These are phyloP conservation scores for Eumacrocentrus americanus DNA, from an alignment of 2,888 invertebrate genomes.

Conservation along the genomic window DNA sequence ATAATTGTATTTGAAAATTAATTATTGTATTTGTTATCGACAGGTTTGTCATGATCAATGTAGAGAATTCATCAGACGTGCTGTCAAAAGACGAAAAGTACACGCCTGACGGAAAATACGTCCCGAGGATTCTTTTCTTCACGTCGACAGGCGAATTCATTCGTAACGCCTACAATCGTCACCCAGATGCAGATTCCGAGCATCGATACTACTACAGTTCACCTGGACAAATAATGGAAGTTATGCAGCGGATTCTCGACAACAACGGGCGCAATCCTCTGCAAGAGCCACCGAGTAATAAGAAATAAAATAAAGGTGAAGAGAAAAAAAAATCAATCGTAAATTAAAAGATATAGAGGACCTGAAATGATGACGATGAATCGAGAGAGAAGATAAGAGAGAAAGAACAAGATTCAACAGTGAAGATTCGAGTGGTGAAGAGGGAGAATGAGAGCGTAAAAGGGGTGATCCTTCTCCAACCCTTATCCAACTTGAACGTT, in stretches of 20 bases:
- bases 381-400: conserved; percentile 20
- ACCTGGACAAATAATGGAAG: conserved; percentile 64
- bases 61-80: conserved; percentile 64
- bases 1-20: conserved; percentile 5
- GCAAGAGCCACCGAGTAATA: neutral
- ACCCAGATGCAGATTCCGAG: conserved; percentile 66
- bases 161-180: conserved; percentile 66
- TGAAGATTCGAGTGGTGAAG: neutral
- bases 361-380: conserved; percentile 5
- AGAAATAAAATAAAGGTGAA: neutral
- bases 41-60: conserved; percentile 72
- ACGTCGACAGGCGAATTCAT: conserved; percentile 66
- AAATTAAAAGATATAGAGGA: neutral
- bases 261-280: conserved; percentile 8
- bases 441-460: too few species aligned
- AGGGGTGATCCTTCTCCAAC: conserved; percentile 13
- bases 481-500: conserved; percentile 26
- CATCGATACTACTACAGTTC: conserved; percentile 66
- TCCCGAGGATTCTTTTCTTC: conserved; percentile 72
- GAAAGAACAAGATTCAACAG: neutral
- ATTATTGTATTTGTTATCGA: neutral
- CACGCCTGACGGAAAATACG: conserved; percentile 71
- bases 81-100: conserved; percentile 64
- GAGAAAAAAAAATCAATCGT: neutral
- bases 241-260: conserved; percentile 58